Percentiles rank a stretch among this genome's conserved stretches.
Evolutionary conservation across 2,113 vertebrate species (phyloP).

Genomic region (Macrotus californicus): DNA sequence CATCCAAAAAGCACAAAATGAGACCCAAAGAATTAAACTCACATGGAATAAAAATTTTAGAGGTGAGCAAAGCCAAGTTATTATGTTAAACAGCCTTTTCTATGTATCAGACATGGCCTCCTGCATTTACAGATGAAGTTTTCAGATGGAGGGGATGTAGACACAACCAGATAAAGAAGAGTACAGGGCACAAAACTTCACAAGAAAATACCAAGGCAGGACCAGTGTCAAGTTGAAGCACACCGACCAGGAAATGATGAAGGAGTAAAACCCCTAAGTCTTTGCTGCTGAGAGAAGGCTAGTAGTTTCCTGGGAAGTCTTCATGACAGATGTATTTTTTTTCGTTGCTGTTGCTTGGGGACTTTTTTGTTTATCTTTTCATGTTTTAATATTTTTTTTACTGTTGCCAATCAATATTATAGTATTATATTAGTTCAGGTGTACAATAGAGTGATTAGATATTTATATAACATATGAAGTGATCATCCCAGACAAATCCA

Average conservation of each 20-base stretch:
- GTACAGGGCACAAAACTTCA: background rate
- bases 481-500: background rate
- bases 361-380: background rate
- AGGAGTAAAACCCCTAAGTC: background rate
- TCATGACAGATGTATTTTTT: background rate
- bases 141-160: background rate
- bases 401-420: background rate
- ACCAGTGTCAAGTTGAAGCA: background rate
- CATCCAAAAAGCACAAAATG: background rate
- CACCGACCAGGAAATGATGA: background rate
- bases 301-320: background rate
- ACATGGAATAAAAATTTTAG: background rate
- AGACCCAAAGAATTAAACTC: background rate
- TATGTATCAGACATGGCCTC: background rate
- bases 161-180: background rate
- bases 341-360: background rate
- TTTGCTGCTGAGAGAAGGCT: background rate
- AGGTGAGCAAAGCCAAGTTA: background rate
- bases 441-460: background rate
- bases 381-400: background rate
- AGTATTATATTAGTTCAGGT: background rate
- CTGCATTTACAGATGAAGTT: background rate
- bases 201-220: background rate
- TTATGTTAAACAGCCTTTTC: background rate
- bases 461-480: background rate